phyloP scores from a whole-genome alignment of 2,113 vertebrate genomes.

The Lepus europaeus region DNA sequence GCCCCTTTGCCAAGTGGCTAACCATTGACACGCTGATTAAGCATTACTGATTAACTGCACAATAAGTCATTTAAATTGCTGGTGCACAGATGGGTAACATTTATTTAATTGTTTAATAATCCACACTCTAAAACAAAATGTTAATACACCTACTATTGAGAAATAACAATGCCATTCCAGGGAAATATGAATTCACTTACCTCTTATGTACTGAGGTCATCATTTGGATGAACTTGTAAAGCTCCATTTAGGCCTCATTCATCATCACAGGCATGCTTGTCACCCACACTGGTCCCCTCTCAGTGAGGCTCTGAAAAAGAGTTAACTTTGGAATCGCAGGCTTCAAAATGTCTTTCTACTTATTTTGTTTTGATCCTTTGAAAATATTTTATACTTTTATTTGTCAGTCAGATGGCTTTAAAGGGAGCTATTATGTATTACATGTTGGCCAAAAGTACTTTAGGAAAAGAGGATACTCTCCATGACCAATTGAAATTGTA shows the following conservation, averaged over 20 bases:
- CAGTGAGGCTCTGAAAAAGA: background rate
- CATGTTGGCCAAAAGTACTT: background rate
- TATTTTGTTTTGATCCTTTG: constrained; percentile 13
- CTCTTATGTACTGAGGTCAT: background rate
- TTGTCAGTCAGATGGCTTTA: background rate
- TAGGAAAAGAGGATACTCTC: background rate
- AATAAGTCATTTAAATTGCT: constrained; percentile 74
- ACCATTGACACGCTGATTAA: constrained; percentile 72
- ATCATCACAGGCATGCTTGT: rapidly evolving
- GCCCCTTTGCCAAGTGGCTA: constrained; percentile 63
- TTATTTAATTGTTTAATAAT: constrained; percentile 83
- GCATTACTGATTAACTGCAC: constrained; percentile 71
- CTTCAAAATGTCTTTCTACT: background rate
- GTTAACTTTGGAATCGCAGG: background rate
- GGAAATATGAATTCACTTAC: constrained; percentile 49
- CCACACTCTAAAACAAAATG: constrained; percentile 57
- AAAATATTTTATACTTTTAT: constrained; percentile 7
- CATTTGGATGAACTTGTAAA: constrained; percentile 35
- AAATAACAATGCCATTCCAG: constrained; percentile 70
- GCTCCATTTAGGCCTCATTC: background rate
- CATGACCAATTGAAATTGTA: background rate
- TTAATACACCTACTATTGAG: constrained; percentile 49
- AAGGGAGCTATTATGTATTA: background rate
- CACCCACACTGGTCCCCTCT: too few relatives aligned
- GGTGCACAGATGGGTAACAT: constrained; percentile 66